A percentile compares a stretch with the other conserved stretches of the same genome.
These are phyloP conservation scores for Lacanobia wlatinum DNA, from an alignment of 2,888 invertebrate species.

Conservation along the genomic window DNA sequence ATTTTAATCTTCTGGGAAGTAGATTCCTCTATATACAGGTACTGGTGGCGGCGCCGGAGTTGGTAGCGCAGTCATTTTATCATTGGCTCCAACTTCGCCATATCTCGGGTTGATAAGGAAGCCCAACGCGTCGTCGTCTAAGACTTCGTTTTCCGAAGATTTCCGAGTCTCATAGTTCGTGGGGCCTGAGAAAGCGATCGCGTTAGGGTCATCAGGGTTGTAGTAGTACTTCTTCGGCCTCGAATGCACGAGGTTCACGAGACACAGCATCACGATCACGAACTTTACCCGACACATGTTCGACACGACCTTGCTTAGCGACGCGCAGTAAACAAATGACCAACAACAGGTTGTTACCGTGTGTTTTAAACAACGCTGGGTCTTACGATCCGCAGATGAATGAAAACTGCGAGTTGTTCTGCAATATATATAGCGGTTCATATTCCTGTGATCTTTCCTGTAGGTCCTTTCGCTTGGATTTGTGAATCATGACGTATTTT, in stretches of 20 bases:
- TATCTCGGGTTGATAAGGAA: slow-evolving; percentile 64
- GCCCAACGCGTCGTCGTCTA: slow-evolving; percentile 66
- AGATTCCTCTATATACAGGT: slow-evolving; percentile 33
- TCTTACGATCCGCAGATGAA: slow-evolving; percentile 54
- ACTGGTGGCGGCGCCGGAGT: not conserved
- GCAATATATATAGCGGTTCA: slow-evolving; percentile 55
- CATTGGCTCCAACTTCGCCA: slow-evolving; percentile 48
- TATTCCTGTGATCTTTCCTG: slow-evolving; percentile 45
- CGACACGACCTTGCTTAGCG: slow-evolving; percentile 61
- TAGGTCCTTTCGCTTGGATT: slow-evolving; percentile 17
- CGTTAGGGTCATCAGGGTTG: slow-evolving; percentile 70
- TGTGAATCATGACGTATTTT: slow-evolving; percentile 41
- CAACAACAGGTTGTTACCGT: slow-evolving; percentile 52
- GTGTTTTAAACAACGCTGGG: slow-evolving; percentile 45
- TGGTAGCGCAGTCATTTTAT: not conserved
- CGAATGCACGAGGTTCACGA: slow-evolving; percentile 53
- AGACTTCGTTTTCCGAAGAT: slow-evolving; percentile 64
- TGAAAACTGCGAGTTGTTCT: slow-evolving; percentile 56
- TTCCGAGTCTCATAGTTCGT: slow-evolving; percentile 73
- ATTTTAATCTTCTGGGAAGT: slow-evolving; percentile 68
- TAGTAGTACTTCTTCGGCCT: slow-evolving; percentile 67
- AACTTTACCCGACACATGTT: slow-evolving; percentile 56
- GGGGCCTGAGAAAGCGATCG: slow-evolving; percentile 80
- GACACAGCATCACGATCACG: slow-evolving; percentile 54
- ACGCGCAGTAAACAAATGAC: slow-evolving; percentile 65